phyloP scores from a whole-genome alignment of 2,113 vertebrate genomes.

The Canis aureus region DNA sequence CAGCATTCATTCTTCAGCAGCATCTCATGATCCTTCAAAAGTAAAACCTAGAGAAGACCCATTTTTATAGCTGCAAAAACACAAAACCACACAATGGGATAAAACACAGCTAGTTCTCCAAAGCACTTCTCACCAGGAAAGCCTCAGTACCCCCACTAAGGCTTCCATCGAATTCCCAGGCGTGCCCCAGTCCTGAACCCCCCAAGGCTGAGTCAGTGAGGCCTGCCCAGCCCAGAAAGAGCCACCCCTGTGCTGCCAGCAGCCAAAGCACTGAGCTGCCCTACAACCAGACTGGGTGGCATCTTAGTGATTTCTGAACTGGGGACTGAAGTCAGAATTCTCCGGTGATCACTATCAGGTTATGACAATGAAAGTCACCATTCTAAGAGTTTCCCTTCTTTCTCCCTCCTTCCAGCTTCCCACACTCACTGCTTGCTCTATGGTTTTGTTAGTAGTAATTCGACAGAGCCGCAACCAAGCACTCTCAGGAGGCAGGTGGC shows the following conservation, averaged over 20 bases:
- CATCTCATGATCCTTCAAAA: not conserved
- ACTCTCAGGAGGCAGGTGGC: rapidly evolving
- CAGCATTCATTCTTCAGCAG: not conserved
- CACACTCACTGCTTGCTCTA: not conserved
- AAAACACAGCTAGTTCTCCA: not conserved
- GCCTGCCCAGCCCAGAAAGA: not conserved
- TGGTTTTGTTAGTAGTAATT: not conserved
- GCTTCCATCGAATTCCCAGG: not conserved
- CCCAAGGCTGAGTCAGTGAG: not conserved
- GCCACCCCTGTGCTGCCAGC: too few relatives aligned
- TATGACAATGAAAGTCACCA: not conserved
- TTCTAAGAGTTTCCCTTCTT: not conserved
- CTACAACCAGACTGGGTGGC: not conserved
- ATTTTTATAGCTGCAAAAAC: not conserved
- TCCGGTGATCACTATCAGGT: not conserved
- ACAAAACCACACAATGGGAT: not conserved
- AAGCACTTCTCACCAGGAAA: not conserved
- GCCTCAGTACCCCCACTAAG: not conserved
- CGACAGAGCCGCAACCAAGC: not conserved
- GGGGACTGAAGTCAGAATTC: slow-evolving; percentile 2
- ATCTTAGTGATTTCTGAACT: slow-evolving; percentile 41
- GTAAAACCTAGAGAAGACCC: not conserved
- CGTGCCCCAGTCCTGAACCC: not conserved
- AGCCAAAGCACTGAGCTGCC: not conserved
- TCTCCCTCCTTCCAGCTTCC: not conserved